Percentiles rank a stretch among this genome's conserved stretches.
Conservation (phyloP, 2,113 vertebrate species). For the Ia io region DNA sequence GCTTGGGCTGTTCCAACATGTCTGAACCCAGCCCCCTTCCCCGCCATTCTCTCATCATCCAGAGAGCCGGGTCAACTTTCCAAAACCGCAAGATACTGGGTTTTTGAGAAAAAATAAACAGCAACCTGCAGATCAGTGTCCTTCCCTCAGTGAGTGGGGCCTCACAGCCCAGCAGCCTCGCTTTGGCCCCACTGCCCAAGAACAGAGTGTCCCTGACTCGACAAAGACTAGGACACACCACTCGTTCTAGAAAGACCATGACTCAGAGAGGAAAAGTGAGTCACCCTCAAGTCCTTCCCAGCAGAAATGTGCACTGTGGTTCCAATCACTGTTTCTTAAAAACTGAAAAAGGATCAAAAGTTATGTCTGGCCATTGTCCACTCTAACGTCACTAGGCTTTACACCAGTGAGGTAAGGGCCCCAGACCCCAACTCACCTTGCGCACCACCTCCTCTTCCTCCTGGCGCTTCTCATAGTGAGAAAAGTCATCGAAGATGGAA, state of each 20-base stretch:
- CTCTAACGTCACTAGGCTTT: too few species aligned
- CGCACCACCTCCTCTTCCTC: constrained; percentile 96
- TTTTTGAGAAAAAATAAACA: background rate
- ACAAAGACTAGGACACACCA: background rate
- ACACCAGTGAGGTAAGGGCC: background rate
- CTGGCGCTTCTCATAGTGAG: constrained; percentile 97
- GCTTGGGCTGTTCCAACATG: background rate
- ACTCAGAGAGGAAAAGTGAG: background rate
- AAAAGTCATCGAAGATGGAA: constrained; percentile 99
- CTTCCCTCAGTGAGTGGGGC: background rate
- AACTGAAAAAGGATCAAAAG: background rate
- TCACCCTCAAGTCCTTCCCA: background rate
- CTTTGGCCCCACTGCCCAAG: background rate
- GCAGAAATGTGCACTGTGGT: background rate
- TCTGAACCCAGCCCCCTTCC: background rate
- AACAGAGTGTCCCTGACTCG: background rate
- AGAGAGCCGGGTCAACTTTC: background rate
- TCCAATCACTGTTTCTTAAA: background rate
- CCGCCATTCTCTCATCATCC: background rate
- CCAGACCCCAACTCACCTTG: constrained; percentile 83
- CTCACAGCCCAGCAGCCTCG: background rate
- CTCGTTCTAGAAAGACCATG: rapidly evolving
- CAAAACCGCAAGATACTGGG: background rate
- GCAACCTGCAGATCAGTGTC: background rate
- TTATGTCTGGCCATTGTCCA: background rate